Evolutionary conservation across 2,797 vertebrate genomes (phyloP).

Genomic region (Amazona ochrocephala): DNA sequence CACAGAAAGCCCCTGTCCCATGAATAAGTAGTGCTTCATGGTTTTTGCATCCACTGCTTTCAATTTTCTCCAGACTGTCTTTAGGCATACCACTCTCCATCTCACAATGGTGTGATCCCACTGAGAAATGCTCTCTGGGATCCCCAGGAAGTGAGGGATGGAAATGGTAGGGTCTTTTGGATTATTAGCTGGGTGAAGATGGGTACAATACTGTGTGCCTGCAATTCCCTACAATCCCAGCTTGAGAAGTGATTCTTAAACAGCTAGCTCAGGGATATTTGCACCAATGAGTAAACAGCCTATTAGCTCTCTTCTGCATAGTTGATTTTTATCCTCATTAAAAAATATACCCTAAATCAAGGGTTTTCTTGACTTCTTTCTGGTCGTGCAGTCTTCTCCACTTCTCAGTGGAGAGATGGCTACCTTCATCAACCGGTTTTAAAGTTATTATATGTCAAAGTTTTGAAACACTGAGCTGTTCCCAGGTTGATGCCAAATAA

Average conservation of each 20-base stretch:
- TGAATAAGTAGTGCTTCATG: fast-evolving
- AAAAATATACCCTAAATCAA: not conserved
- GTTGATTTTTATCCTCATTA: not conserved
- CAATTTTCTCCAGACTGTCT: not conserved
- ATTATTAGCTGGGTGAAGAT: not conserved
- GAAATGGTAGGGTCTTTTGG: not conserved
- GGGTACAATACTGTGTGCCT: not conserved
- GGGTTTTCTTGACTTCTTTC: not conserved
- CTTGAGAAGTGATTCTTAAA: not conserved
- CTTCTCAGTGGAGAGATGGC: not conserved
- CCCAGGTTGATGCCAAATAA: not conserved
- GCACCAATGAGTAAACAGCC: not conserved
- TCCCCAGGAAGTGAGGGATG: not conserved
- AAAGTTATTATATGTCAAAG: not conserved
- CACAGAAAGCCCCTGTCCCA: not conserved
- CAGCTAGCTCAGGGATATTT: not conserved
- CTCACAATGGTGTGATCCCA: not conserved
- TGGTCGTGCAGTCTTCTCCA: not conserved
- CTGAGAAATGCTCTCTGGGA: not conserved
- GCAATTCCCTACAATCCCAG: not conserved
- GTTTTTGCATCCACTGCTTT: not conserved
- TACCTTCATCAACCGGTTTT: not conserved
- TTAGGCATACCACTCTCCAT: not conserved
- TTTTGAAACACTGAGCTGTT: not conserved
- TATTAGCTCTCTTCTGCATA: not conserved